Percentiles rank a stretch among this genome's conserved stretches.
These are phyloP conservation scores for Caenorhabditis briggsae DNA, from an alignment of 1,140 invertebrate species.

Conservation along the genomic window DNA sequence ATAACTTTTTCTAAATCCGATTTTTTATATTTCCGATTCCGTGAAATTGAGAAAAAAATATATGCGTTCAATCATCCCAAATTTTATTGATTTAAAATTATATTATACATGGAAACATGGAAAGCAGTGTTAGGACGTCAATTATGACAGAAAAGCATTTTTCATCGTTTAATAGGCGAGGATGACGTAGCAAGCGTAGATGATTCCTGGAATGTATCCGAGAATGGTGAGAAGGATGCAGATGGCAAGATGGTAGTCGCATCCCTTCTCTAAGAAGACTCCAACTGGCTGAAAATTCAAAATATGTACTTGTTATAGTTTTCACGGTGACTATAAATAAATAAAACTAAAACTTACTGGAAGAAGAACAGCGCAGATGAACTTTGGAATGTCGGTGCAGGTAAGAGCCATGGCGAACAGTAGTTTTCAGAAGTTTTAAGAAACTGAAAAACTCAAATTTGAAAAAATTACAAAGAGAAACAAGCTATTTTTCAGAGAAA, in stretches of 20 bases:
- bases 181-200: constrained; percentile 70
- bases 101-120: too few relatives aligned
- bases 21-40: background rate
- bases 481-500: too few relatives aligned
- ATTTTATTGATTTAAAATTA: too few relatives aligned
- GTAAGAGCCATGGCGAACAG: constrained; percentile 66
- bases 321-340: background rate
- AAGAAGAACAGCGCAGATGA: constrained; percentile 65
- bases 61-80: too few relatives aligned
- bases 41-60: background rate
- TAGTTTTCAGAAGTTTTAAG: constrained; percentile 27
- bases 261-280: constrained; percentile 70
- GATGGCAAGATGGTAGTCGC: constrained; percentile 68
- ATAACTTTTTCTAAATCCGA: too few relatives aligned
- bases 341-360: constrained; percentile 35
- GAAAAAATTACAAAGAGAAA: too few relatives aligned
- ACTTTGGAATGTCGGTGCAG: constrained; percentile 66
- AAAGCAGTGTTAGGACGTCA: too few relatives aligned
- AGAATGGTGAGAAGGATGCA: constrained; percentile 70
- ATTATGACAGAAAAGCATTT: too few relatives aligned
- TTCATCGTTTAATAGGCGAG: constrained; percentile 5
- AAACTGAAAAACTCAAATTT: background rate
- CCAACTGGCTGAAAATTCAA: constrained; percentile 68
- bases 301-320: background rate
- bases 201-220: constrained; percentile 71